A percentile compares a stretch with the other conserved stretches of the same genome.
phyloP scores from a whole-genome alignment of 2,888 invertebrate species.

The Amphipoea oculea region DNA sequence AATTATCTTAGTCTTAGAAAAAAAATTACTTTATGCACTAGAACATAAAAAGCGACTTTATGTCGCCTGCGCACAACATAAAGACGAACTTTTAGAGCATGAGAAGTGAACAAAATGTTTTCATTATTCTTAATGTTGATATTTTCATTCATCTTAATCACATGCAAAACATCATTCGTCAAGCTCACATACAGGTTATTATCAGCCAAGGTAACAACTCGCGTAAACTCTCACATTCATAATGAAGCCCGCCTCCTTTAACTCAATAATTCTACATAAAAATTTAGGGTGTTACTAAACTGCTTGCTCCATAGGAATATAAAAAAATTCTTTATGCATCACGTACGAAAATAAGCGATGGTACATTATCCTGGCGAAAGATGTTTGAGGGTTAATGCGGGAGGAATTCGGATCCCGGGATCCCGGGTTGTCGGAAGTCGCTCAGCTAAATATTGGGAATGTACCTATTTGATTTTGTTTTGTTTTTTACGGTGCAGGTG shows the following conservation, averaged over 20 bases:
- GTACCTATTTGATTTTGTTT: constrained; percentile 2
- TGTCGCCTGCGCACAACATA: no score
- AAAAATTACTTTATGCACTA: no score
- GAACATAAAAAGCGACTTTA: no score
- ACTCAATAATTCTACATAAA: constrained; percentile 55
- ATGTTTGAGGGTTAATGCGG: constrained; percentile 48
- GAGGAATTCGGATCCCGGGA: constrained; percentile 10
- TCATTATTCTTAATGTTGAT: no score
- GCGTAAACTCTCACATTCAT: constrained; percentile 4
- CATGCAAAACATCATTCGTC: neutral
- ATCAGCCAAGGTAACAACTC: constrained; percentile 1
- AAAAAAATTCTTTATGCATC: constrained; percentile 77
- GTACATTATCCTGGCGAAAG: constrained; percentile 72
- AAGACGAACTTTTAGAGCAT: no score
- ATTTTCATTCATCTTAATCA: neutral
- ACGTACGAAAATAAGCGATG: constrained; percentile 79
- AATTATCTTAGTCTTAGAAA: no score
- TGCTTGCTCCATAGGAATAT: constrained; percentile 66
- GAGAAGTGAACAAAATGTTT: no score
- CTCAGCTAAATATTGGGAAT: constrained; percentile 1
- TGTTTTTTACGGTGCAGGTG: neutral
- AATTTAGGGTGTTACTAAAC: constrained; percentile 66
- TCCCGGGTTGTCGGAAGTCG: constrained; percentile 8
- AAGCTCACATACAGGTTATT: neutral
- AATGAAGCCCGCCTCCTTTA: constrained; percentile 17